Base-by-base conservation (phyloP, 2,113 vertebrate genomes). In the Struthio camelus region DNA sequence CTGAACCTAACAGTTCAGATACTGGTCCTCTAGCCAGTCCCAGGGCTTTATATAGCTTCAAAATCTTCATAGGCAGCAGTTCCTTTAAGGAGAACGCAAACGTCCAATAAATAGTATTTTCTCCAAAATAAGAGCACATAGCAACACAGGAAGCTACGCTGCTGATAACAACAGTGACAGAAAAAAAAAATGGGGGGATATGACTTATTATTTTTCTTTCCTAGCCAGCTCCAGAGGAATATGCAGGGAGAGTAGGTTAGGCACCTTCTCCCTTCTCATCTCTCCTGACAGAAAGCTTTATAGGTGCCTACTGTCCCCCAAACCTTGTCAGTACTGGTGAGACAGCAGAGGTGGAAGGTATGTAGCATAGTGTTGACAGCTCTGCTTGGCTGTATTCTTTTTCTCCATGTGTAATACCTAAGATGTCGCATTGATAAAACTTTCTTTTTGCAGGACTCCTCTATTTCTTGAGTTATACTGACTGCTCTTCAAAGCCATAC, bases 371-470 rank as follows among this genome's bases (percentile, higher is more conserved):
- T 80, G 88, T 51, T 95, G 96, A 96, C 94, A 96, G 89, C 59
- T 94, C 75, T 95, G 89, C 95, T 95, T 95, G 91, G 85, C 87
- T 91, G 54, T 50, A 46, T 80, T 94, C 78, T 95, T 93, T 95
- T 85, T 64, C 42, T 30, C 72, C 46, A 73, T 1, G 15, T 90
- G 91, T 95, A 94, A 91, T 95, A 97, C 81, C 94, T 94, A 85
- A 12, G 72, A 89, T 95, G 96, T 97, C 95, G 6, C 95, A 97
- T 82, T 80, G 94, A 95, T 97, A 94, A 88, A 95, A 85, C 79
- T 95, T 95, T 64, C 59, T 87, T 95, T 82, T 91, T 1, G 0
- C 2, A 1, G 42, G 11, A 51, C 28, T 91, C 59, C 32, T 80
- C n/a, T 86, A 3, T 83, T 91, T 94, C 76, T 59, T 95, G 96